Evolutionary conservation across 2,113 vertebrate species (phyloP), one percentile per base, ranked within the genome.

Genomic region (Corvus moneduloides): DNA sequence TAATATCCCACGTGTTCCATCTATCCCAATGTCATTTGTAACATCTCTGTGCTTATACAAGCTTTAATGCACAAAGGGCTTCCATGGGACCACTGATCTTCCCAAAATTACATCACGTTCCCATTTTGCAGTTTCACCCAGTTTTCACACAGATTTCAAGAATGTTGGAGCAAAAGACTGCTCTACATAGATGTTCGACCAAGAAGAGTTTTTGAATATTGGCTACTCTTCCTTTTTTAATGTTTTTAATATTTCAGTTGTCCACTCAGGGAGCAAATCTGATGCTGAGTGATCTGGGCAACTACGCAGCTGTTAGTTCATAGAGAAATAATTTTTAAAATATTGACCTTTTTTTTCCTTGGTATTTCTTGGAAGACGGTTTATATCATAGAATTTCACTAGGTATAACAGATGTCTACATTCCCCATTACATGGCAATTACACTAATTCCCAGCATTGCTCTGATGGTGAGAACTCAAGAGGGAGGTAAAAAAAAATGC

Each of bases 291-390:
- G 26, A 23, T 35, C 66, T 51, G 30, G 11, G 9, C 30, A 74
- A 8, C 3, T 67, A 21, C 35, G 56, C 19, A 52, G 3, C 0
- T 72, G 9, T 33, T 49, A 41, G 32, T 93, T 79, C 16, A 56
- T 4, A 41, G 24, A 64, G 0, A 68, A 59, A 13, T 44, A 1
- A 22, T 49, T 2, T 0, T 16, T 16, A 12, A 43, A 49, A 51
- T 15, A 7, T 1, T 3, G 3, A 77, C 9, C 0, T 2, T 46
- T 78, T 39, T 39, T 21, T 39, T 43, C 51, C 20, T 58, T 81
- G 13, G 1, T 43, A 37, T 66, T 87, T 81, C 30, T 21, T 51
- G 24, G 13, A 56, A 67, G 19, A 56, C 2, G 2, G 3, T 48
- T 89, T 55, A 4, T 56, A 24, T 2, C 0, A 1, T 6, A 55